Percentiles rank a stretch among this genome's conserved stretches.
phyloP scores from a whole-genome alignment of 2,113 vertebrate species.

The Plectropomus leopardus region DNA sequence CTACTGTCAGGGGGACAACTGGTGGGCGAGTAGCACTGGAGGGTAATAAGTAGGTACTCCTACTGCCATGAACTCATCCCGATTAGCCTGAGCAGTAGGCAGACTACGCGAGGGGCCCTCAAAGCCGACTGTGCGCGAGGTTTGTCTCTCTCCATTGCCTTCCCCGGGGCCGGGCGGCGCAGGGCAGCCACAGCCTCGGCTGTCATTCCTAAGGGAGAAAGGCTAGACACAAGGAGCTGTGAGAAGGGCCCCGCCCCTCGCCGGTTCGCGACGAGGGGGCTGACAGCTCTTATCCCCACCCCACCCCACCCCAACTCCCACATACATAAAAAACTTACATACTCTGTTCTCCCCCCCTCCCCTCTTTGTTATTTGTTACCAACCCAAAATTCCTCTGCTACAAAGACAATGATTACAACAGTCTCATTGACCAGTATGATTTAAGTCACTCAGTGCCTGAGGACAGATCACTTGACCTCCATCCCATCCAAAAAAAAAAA shows the following conservation, averaged over 20 bases:
- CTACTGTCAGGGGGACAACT: slow-evolving; percentile 36
- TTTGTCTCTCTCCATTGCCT: slow-evolving; percentile 77
- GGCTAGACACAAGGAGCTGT: slow-evolving; percentile 86
- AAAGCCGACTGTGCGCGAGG: slow-evolving; percentile 71
- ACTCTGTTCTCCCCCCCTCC: not conserved
- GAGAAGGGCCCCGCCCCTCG: slow-evolving; percentile 78
- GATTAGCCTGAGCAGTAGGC: slow-evolving; percentile 75
- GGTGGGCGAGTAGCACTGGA: slow-evolving; percentile 54
- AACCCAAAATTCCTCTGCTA: slow-evolving; percentile 33
- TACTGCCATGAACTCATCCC: slow-evolving; percentile 78
- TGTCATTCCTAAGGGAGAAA: slow-evolving; percentile 83
- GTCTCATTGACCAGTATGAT: slow-evolving; percentile 16
- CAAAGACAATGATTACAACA: slow-evolving; percentile 36
- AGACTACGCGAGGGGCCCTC: slow-evolving; percentile 72
- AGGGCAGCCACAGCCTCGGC: slow-evolving; percentile 77
- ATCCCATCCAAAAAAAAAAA: slow-evolving; percentile 34
- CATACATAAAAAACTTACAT: slow-evolving; percentile 29
- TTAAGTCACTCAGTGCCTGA: slow-evolving; percentile 25
- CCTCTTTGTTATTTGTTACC: not conserved
- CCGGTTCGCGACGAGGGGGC: slow-evolving; percentile 63
- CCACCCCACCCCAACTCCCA: slow-evolving; percentile 41
- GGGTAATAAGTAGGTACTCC: slow-evolving; percentile 62
- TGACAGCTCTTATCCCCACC: slow-evolving; percentile 61
- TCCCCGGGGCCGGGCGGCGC: slow-evolving; percentile 70
- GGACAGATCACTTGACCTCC: slow-evolving; percentile 42